Percentiles rank a stretch among this genome's conserved stretches.
Evolutionary conservation across 53 echinoderm and acorn worm species (phyloP).

Genomic region (Mesocentrotus franciscanus): DNA sequence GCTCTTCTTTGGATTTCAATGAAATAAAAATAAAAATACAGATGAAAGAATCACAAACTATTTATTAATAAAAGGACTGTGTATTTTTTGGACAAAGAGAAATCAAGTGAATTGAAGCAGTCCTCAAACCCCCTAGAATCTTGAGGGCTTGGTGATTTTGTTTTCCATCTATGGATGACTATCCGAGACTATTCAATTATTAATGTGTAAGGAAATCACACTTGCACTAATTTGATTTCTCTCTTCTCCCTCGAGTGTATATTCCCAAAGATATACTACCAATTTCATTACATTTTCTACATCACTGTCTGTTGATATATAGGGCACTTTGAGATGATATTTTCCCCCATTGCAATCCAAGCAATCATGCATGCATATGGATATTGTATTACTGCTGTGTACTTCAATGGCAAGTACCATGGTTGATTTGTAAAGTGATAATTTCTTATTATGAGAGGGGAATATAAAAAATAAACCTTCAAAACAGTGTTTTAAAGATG

Average conservation of each 20-base stretch:
- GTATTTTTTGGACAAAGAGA: not conserved
- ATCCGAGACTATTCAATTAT: constrained; percentile 27
- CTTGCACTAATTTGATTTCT: constrained; percentile 53
- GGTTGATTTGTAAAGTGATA: not conserved
- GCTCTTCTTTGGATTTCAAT: not conserved
- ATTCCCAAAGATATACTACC: constrained; percentile 25
- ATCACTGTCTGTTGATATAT: constrained; percentile 16
- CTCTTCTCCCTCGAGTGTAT: not conserved
- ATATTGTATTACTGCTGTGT: not conserved
- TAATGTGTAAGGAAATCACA: constrained; percentile 53
- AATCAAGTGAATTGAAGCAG: not conserved
- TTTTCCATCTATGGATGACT: not conserved
- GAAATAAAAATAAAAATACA: not conserved
- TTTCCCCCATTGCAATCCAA: no score
- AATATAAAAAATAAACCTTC: not conserved
- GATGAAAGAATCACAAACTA: not conserved
- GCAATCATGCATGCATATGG: not conserved
- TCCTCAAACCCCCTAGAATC: not conserved
- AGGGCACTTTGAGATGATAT: constrained; percentile 22
- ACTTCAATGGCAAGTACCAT: not conserved
- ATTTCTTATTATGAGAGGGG: not conserved
- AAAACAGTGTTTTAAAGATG: not conserved
- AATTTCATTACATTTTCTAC: constrained; percentile 46
- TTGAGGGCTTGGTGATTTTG: not conserved
- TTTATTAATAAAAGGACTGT: not conserved